Conservation (phyloP, 2,113 vertebrate species). For the Muscicapa adusta region DNA sequence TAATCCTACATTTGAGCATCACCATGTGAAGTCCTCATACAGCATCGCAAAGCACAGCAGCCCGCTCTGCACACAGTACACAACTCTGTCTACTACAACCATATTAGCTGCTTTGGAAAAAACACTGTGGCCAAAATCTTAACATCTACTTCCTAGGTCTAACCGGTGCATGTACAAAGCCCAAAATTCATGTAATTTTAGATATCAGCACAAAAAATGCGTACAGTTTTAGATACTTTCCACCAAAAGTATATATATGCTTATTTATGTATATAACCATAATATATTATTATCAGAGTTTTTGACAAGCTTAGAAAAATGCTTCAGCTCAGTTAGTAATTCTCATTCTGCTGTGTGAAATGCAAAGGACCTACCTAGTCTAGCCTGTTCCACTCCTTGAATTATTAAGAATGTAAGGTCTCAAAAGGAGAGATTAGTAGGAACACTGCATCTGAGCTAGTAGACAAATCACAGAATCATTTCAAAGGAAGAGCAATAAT, state of each 20-base stretch:
- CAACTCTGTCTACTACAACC: no score
- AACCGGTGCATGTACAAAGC: neutral
- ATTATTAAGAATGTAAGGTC: neutral
- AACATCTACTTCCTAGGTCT: neutral
- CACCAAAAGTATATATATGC: neutral
- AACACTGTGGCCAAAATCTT: neutral
- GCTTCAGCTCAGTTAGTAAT: neutral
- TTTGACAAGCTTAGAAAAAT: neutral
- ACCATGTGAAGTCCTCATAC: accelerated
- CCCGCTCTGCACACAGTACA: neutral
- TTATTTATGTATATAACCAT: no score
- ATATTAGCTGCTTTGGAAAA: neutral
- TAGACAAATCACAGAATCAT: neutral
- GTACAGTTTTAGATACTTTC: neutral
- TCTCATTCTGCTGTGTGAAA: neutral
- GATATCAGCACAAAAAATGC: neutral
- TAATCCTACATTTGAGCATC: neutral
- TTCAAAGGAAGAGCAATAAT: neutral
- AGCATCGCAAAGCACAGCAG: neutral
- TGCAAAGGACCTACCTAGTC: neutral
- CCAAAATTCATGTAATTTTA: neutral
- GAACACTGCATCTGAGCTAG: neutral
- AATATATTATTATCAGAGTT: neutral
- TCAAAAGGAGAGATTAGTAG: neutral
- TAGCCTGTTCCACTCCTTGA: neutral